Base-by-base conservation (phyloP, 2,888 invertebrate species). In the Phaonia tiefii region DNA sequence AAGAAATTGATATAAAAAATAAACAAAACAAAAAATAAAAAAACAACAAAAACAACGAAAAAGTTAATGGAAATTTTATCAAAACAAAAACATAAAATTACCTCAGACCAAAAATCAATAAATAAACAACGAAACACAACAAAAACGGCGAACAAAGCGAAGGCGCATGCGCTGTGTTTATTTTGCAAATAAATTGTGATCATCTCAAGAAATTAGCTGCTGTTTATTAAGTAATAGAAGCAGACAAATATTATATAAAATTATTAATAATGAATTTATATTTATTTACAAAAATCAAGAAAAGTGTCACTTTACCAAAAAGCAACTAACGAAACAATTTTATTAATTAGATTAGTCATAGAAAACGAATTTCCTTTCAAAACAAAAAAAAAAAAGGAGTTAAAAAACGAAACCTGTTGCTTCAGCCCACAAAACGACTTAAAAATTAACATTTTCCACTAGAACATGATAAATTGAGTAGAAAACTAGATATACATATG, bases 1-100 rank as follows among this genome's bases (percentile, higher is more conserved):
- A n/a, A n/a, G n/a, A n/a, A n/a, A n/a, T n/a, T n/a, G n/a, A n/a
- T n/a, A 74, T 42, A 72, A 71, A n/a, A 58, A 54, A 46, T 11
- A 46, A 66, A 49, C 46, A 66, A 75, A 74, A 26, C 39, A 77
- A 70, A 75, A 63, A 75, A 73, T 78, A 31, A 79, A 70, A 81
- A 70, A 71, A 75, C 25, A 63, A 74, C 73, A 77, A 71, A 56
- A 54, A 13, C 66, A 70, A 51, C 15, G 25, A 67, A 37, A 46
- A 75, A 83, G 31, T 49, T 20, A 56, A 56, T 51, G 37, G 44
- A 69, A 58, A 46, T 69, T 54, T 63, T 49, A 26, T 17, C 49
- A 65, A 26, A 26, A 49, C 10, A 56, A 54, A 54, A 56, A n/a
- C 46, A 72, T 20, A 46, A 73, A 73, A 54, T 73, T 65, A 69